Base-by-base conservation (phyloP, 2,113 vertebrate species). In the Chaetodon auriga region DNA sequence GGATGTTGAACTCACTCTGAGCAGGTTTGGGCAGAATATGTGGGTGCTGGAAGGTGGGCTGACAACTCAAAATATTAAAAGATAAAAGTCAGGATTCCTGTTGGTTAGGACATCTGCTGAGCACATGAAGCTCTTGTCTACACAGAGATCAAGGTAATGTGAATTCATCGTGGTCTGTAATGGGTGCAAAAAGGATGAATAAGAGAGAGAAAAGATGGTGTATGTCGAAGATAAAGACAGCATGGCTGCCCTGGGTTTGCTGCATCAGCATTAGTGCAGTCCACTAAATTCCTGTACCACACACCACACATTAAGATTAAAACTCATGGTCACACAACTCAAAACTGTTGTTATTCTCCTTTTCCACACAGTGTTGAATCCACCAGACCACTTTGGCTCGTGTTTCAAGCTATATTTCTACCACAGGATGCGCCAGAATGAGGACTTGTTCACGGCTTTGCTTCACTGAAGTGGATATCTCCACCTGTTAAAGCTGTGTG, bases 1-100 rank as follows among this genome's bases (percentile, higher is more conserved):
- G 81, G 68, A 64, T 23, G 55, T 49, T 46, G 30, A 55, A 8
- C 15, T 57, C n/a, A 5, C 53, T 25, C 8, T 1, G 5, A 45
- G 55, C 41, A 49, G 70, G 36, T 60, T 76, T 55, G 13, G 43
- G 9, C 18, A 48, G 15, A 57, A 62, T 13, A 15, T 16, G n/a
- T 69, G 23, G 41, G 21, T 45, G 43, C 66, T 54, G 15, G 30
- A 68, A 48, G 68, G 48, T 80, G 43, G 15, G 45, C 49, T 43
- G 23, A 79, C 79, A 75, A 38, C 25, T 64, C 13, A 23, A 25
- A 60, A 65, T 58, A 75, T 82, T 62, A 64, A 63, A 71, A 78
- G 49, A 78, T 80, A 58, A 81, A 83, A 85, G 55, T 65, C 54
- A 36, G 18, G 68, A 55, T 85, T 89, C 61, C 69, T 78, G 54